phyloP scores from a whole-genome alignment of 2,888 invertebrate genomes.

The Bursaphelenchus okinawaensis region DNA sequence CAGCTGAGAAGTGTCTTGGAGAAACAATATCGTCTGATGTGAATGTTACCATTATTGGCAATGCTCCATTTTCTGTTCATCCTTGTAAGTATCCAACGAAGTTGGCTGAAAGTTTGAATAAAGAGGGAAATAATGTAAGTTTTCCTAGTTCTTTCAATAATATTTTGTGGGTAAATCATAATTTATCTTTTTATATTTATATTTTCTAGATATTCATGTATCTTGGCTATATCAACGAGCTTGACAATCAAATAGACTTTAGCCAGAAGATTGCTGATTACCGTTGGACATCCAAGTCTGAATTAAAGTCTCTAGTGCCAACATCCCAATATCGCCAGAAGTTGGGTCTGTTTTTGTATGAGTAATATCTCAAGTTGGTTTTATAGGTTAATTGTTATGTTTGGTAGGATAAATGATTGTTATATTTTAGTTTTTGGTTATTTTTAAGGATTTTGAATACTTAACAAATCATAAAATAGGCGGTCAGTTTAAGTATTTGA shows the following conservation, averaged over 20 bases:
- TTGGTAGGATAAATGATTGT: too few species aligned
- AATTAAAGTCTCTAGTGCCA: neutral
- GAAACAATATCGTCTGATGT: conserved; percentile 31
- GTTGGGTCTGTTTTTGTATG: neutral
- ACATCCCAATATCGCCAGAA: neutral
- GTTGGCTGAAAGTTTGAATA: conserved; percentile 12
- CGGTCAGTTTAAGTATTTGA: too few species aligned
- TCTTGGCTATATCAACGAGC: conserved; percentile 22
- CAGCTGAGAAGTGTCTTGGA: conserved; percentile 42
- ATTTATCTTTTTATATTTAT: neutral
- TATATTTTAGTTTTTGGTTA: too few species aligned
- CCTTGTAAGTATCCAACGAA: conserved; percentile 32
- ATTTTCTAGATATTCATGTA: conserved; percentile 45
- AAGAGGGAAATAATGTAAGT: conserved; percentile 23
- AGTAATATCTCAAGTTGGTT: too few species aligned
- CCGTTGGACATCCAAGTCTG: conserved; percentile 28
- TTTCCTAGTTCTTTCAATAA: neutral
- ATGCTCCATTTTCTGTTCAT: conserved; percentile 46
- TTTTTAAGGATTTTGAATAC: too few species aligned
- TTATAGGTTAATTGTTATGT: too few species aligned
- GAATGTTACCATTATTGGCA: conserved; percentile 35
- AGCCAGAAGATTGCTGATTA: conserved; percentile 39
- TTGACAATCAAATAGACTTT: conserved; percentile 23
- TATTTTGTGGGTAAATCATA: conserved; percentile 2
- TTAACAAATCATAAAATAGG: too few species aligned